phyloP scores from a whole-genome alignment of 2,113 vertebrate genomes.

The Seriola rivoliana region DNA sequence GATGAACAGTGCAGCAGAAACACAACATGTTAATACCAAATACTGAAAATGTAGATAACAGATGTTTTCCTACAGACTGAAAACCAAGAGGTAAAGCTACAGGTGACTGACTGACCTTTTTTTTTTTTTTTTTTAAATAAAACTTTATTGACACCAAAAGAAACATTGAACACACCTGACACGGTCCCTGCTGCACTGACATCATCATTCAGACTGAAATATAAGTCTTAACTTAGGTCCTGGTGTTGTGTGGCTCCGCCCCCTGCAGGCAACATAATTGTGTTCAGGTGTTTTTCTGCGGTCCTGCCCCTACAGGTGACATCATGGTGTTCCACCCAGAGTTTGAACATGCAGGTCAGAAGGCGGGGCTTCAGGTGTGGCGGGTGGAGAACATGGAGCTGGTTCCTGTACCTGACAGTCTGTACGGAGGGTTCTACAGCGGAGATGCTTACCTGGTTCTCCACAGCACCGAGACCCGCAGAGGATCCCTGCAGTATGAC shows the following conservation, averaged over 20 bases:
- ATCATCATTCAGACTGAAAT: too few relatives aligned
- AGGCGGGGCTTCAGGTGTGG: slow-evolving; percentile 92
- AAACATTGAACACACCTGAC: too few relatives aligned
- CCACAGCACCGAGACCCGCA: slow-evolving; percentile 84
- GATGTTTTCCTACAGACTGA: too few relatives aligned
- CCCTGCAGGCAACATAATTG: slow-evolving; percentile 34
- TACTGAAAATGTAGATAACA: too few relatives aligned
- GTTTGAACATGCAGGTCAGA: slow-evolving; percentile 87
- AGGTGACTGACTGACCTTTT: too few relatives aligned
- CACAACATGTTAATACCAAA: too few relatives aligned
- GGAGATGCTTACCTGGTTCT: slow-evolving; percentile 93
- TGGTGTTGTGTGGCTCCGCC: not conserved
- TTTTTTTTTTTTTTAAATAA: too few relatives aligned
- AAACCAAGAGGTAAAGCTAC: too few relatives aligned
- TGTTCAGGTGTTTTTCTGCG: not conserved
- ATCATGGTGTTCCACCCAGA: slow-evolving; percentile 63
- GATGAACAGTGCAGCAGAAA: too few relatives aligned
- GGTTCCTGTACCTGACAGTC: slow-evolving; percentile 86
- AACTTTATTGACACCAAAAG: too few relatives aligned
- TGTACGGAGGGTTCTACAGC: slow-evolving; percentile 90
- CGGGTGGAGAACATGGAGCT: slow-evolving; percentile 92
- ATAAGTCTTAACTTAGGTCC: too few relatives aligned
- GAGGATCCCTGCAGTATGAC: slow-evolving; percentile 84
- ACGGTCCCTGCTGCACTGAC: too few relatives aligned
- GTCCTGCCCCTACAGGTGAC: not conserved